phyloP scores from a whole-genome alignment of 2,797 vertebrate species.

The Leptodactylus fallax region DNA sequence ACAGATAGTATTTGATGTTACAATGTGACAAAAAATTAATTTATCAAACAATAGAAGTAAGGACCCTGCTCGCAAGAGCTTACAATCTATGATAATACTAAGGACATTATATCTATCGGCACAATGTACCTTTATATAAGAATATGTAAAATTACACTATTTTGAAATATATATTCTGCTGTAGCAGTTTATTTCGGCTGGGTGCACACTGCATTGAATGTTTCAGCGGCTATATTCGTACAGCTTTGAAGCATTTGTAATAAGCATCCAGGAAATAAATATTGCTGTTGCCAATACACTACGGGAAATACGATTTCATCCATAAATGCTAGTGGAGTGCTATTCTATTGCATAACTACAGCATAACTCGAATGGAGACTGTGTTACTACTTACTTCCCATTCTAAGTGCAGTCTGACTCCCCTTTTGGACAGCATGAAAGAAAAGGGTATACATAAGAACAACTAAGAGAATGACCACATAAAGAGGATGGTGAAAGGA shows the following conservation, averaged over 20 bases:
- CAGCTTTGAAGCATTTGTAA: background rate
- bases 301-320: conserved; percentile 37
- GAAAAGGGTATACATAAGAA: conserved; percentile 57
- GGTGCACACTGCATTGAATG: background rate
- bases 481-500: background rate
- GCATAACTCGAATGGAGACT: conserved; percentile 25
- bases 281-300: conserved; percentile 23
- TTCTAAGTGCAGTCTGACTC: conserved; percentile 62
- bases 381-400: conserved; percentile 6
- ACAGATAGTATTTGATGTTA: too few species aligned
- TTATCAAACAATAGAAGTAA: too few species aligned
- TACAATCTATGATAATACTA: background rate
- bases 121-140: background rate
- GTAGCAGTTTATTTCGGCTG: background rate
- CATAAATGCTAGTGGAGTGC: conserved; percentile 29
- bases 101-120: background rate
- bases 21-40: too few species aligned
- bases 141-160: background rate
- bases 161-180: background rate
- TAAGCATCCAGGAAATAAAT: conserved; percentile 38
- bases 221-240: background rate
- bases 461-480: conserved; percentile 64
- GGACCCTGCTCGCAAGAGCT: too few species aligned
- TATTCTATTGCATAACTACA: conserved; percentile 3
- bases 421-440: conserved; percentile 66